Base-by-base conservation (phyloP, 2,888 invertebrate species). In the Euplagia quadripunctaria region DNA sequence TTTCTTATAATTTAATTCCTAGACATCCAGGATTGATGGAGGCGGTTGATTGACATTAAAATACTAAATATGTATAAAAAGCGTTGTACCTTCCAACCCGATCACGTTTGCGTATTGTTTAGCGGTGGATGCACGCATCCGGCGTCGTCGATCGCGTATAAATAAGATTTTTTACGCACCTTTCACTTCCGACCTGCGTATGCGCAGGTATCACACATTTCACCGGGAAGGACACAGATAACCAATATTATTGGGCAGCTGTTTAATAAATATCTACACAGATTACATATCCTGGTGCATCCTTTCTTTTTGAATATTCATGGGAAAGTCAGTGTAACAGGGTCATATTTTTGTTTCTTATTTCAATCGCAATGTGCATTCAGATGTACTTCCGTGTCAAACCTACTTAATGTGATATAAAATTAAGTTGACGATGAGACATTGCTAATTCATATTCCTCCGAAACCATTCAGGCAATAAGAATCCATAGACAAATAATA, bases 141-240 rank as follows among this genome's bases (percentile, higher is more conserved):
- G 90, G 86, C 86, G 85, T 84, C 82, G 83, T 73, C 82, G 83
- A 87, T 89, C 87, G 86, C 89, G 89, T 89, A 87, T 89, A 90
- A 89, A 89, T 89, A 86, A 83, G 80, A 87, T 93, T 93, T 92
- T 93, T 93, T 93, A 90, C 86, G 83, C 90, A 89, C 93, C 94
- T 94, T 94, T 94, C 94, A 93, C 94, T 93, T 94, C 94, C 94
- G 93, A 92, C 90, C 91, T 89, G 88, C 83, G 87, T 84, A 74
- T 76, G 85, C 86, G 88, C 88, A 86, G 92, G 92, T 93, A 93
- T 89, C 88, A 82, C 69, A 79, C 77, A 88, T 88, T 84, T 88
- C 89, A 83, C 88, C 86, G 86, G 85, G 84, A 86, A 87, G 86
- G 88, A 87, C 79, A 80, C 85, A 86, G 88, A 89, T 90, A 86